Conservation (phyloP, 2,113 vertebrate genomes). For the Burhinus bistriatus region DNA sequence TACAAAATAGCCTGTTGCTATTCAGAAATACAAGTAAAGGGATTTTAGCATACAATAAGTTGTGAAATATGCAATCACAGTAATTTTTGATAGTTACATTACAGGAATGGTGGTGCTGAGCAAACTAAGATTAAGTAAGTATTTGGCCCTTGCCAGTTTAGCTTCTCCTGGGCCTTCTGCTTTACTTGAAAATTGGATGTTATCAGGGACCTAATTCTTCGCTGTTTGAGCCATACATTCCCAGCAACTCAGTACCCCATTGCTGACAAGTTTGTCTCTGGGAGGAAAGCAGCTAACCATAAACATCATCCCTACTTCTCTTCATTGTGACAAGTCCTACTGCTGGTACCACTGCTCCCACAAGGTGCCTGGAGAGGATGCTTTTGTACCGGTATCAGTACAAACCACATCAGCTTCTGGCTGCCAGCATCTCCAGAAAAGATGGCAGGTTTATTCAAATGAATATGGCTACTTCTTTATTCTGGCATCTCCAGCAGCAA, state of each 20-base stretch:
- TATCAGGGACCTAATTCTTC: neutral
- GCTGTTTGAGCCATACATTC: neutral
- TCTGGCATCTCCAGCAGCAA: neutral
- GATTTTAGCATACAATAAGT: neutral
- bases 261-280: neutral
- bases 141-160: neutral
- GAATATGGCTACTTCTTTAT: neutral
- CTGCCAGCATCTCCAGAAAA: neutral
- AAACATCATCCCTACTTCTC: neutral
- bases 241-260: neutral
- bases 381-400: neutral
- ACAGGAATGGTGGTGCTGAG: fast-evolving
- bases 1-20: neutral
- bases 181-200: neutral
- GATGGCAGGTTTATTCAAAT: neutral
- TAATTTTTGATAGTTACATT: neutral
- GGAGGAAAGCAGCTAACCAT: neutral
- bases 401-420: neutral
- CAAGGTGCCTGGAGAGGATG: neutral
- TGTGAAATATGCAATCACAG: neutral
- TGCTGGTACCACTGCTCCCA: neutral
- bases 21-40: neutral
- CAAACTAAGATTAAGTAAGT: neutral
- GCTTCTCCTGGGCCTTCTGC: neutral
- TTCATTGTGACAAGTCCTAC: neutral